Base-by-base conservation (phyloP, 2,797 vertebrate genomes). In the Hydrocynus forskahlii region DNA sequence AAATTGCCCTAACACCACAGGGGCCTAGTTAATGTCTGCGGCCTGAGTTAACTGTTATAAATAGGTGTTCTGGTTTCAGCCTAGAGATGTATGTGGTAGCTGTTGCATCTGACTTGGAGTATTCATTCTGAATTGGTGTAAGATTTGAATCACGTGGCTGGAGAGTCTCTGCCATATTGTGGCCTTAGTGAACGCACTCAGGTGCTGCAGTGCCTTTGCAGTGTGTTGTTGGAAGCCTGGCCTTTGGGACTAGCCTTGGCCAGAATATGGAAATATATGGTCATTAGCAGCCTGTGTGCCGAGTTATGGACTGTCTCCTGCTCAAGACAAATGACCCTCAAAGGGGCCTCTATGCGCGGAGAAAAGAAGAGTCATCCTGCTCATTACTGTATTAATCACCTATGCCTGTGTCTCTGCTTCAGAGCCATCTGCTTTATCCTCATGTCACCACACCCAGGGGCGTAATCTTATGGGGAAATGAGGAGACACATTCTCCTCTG, bases 251-350 rank as follows among this genome's bases (percentile, higher is more conserved):
- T 38, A 0, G 63, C 81, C 78, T 85, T 79, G 68, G 86, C 82
- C 82, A 84, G 88, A 62, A 83, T 78, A 81, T 90, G 89, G 89
- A 88, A 60, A 83, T 81, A 84, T 77, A 60, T 86, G 86, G 88
- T 86, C 86, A 87, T 81, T 82, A 87, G 79, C 79, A 85, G 83
- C 80, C 79, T 76, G 45, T 67, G 40, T 40, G 40, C 43, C 2
- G 5, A 77, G 84, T 84, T 48, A 57, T 63, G 66, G 81, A 66
- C 84, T 87, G 79, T 88, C 87, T 64, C 43, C 70, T 78, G 66
- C 78, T 23, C 84, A 84, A 88, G 88, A 92, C 85, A 86, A 90
- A 91, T 91, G 87, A 81, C 78, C 66, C 64, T 12, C n/a, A 40
- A 14, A 48, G 75, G 63, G 60, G 13, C 14, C 17, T 64, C 63